Percentiles rank a stretch among this genome's conserved stretches.
Evolutionary conservation across 2,888 invertebrate genomes (phyloP).

Genomic region (Chalcis sispes): DNA sequence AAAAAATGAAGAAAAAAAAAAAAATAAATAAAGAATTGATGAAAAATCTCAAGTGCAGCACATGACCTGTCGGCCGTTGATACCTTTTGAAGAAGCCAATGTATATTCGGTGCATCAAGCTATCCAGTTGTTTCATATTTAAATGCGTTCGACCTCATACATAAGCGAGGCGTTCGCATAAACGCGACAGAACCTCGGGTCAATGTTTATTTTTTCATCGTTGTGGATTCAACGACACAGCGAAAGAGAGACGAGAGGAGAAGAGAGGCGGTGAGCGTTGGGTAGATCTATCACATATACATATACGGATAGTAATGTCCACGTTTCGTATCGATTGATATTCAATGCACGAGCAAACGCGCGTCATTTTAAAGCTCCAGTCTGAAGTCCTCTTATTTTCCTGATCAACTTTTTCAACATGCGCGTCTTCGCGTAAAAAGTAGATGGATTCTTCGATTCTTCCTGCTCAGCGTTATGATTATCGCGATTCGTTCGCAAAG

Average conservation of each 20-base stretch:
- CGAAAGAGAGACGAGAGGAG: constrained; percentile 10
- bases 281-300: not conserved
- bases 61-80: not conserved
- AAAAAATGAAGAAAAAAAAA: too few species aligned
- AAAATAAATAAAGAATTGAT: too few species aligned
- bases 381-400: not conserved
- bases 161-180: not conserved
- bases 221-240: constrained; percentile 3
- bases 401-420: constrained; percentile 16
- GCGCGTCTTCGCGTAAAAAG: constrained; percentile 20
- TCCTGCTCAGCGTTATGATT: too few species aligned
- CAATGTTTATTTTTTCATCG: constrained; percentile 25
- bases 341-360: constrained; percentile 17
- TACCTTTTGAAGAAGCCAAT: not conserved
- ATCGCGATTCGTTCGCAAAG: not conserved
- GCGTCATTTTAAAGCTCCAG: not conserved
- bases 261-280: not conserved
- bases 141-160: not conserved
- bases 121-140: not conserved
- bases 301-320: too few species aligned
- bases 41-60: too few species aligned
- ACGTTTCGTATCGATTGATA: constrained; percentile 14
- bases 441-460: too few species aligned
- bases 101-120: not conserved
- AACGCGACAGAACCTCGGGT: not conserved